phyloP scores from a whole-genome alignment of 2,797 vertebrate genomes.

The Potorous gilbertii region DNA sequence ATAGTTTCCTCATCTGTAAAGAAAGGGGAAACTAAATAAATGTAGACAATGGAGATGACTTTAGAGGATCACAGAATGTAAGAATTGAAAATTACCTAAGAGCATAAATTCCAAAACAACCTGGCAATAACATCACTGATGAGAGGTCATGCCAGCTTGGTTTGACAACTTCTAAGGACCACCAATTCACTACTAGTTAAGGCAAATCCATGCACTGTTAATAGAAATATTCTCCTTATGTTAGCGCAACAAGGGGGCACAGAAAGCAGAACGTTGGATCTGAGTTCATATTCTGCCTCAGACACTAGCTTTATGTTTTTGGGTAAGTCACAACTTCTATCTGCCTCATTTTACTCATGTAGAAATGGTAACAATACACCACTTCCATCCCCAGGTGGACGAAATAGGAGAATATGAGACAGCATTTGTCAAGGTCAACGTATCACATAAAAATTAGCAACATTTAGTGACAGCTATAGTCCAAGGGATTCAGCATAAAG shows the following conservation, averaged over 20 bases:
- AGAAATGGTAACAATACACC: background rate
- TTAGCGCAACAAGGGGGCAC: background rate
- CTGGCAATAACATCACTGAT: background rate
- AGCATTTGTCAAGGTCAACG: background rate
- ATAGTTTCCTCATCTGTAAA: background rate
- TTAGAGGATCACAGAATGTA: background rate
- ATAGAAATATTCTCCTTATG: background rate
- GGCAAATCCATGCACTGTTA: background rate
- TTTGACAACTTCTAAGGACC: background rate
- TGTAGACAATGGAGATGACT: background rate
- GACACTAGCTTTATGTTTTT: background rate
- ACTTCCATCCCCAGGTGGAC: background rate
- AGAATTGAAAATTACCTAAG: background rate
- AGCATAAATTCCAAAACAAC: background rate
- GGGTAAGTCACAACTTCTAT: background rate
- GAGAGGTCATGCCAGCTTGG: background rate
- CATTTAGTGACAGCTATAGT: constrained; percentile 36
- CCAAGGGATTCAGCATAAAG: constrained; percentile 41
- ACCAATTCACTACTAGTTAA: background rate
- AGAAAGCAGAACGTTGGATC: background rate
- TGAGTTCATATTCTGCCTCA: background rate
- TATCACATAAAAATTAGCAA: background rate
- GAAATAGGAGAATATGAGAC: background rate
- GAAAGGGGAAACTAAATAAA: background rate
- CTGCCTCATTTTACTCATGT: background rate